Base-by-base conservation (phyloP, 2,888 invertebrate genomes). In the Eupithecia centaureata region DNA sequence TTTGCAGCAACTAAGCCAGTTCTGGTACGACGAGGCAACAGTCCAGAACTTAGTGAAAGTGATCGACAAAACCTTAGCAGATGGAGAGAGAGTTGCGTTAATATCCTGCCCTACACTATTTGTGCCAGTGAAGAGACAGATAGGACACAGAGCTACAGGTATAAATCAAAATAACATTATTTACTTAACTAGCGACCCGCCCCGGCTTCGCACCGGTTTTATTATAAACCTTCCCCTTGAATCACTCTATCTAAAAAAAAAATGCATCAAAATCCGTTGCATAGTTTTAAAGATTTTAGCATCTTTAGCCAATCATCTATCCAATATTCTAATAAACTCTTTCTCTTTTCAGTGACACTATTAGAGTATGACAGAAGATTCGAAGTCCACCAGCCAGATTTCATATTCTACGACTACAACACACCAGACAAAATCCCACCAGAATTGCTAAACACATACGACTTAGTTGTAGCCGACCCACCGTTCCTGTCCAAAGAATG, bases 401-500 rank as follows among this genome's bases (percentile, higher is more conserved):
- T 96, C 87, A 92, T 96, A 51, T 95, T 95, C 73, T 99, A 98
- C 82, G 98, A 99, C 88, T 99, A 98, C 86, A 97, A 97, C 78
- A 86, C 91, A 13, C 97, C 98, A 0, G 93, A 96, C 13, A 94
- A 95, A 59, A 80, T 97, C 15, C 95, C 96, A 0, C 83, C 92
- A 35, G 95, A 96, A 13, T 88, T 95, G 15, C 77, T 91, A 1
- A 89, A 90, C 27, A 84, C 91, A 57, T 98, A 96, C 85, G 97
- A 98, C 87, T 84, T 99, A 28, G 96, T 99, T 0, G 94, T 99
- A 63, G 97, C 97, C 0, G 99, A 99, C 91, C 99, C 99, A 1
- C 99, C 99, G 0, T 99, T 99, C 88, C 93, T 99, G 2, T 97
- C 98, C 0, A 96, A 97, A 76, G 99, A 99, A 85, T 99, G 99